Evolutionary conservation across 2,113 vertebrate species (phyloP), one percentile per base, ranked within the genome.

Genomic region (Thamnophis sirtalis): DNA sequence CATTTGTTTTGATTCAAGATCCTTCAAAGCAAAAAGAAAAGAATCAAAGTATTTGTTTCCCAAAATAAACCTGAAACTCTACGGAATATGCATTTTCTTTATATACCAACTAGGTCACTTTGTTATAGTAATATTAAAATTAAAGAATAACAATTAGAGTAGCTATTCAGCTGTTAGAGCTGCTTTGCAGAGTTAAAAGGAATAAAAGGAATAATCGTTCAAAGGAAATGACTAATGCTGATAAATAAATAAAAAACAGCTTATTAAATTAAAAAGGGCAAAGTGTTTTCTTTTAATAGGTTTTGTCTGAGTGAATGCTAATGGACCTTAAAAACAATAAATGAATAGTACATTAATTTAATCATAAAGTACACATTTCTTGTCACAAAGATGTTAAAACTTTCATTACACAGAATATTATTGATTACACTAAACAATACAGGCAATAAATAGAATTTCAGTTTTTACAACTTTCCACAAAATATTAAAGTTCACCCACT

Each of bases 41-140:
- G 8, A 87, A 87, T 55, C 56, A 91, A 92, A 84, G 51, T 63
- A 56, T 92, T 90, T n/a, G 92, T 73, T 73, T 9, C 49, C 50
- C 60, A 94, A 95, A 97, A 96, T 17, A 95, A 96, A 90, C 86
- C 33, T 73, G 89, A 92, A 93, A 93, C 92, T 91, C 58, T 60
- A 48, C 22, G 92, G 91, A 95, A 28, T 1, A 7, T 90, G 93
- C 3, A 87, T 93, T 95, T 94, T 94, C 92, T 95, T 95, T 94
- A 93, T 13, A 24, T 95, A 94, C 93, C 93, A 96, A 88, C 91
- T 38, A 86, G 50, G 87, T 95, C 86, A 95, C 91, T 96, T 96
- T 96, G 38, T 93, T 95, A 84, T 55, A 94, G 21, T 93, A 91
- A 94, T 96, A 95, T 91, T 92, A 94, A 96, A 96, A 95, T 93